Evolutionary conservation across 2,888 invertebrate genomes (phyloP), one percentile per base, ranked within the genome.

Genomic region (Agrochola circellaris): DNA sequence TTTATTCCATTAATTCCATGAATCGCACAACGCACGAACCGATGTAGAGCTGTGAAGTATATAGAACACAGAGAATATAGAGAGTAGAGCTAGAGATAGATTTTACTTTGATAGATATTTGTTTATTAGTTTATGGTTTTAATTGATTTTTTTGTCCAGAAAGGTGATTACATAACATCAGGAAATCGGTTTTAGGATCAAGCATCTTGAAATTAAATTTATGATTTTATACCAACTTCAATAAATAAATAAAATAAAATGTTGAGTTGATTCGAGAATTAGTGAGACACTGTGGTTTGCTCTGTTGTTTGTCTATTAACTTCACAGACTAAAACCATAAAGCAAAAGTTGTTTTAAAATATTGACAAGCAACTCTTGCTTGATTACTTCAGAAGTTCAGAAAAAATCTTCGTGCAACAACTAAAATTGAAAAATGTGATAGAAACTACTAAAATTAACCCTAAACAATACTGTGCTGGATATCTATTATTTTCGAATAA

Each of bases 391-490:
- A 74, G 68, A 79, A 82, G 51, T 51, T 23, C 23, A 23, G 20
- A 51, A 84, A 78, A 82, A 88, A 79, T 82, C 77, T 81, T 77
- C 58, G 77, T 77, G 74, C n/a, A 69, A 56, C 51, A 60, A 73
- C 23, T 72, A 77, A 89, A 88, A 82, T 86, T 84, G 72, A 85
- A 92, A 92, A 90, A 92, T 92, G 91, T 90, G 84, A 90, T 82
- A 87, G 82, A 82, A 84, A 82, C 62, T 69, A 84, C 34, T 75
- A 79, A 87, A 86, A 84, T 79, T 81, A 81, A 56, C 71, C 71
- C 76, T 11, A 77, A 84, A 69, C 64, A 88, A 77, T 82, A 81
- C 68, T 75, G 75, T 77, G 71, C 70, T 62, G 56, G 71, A 17
- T 75, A 79, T 38, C n/a, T 73, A 69, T 71, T 67, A 64, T 70